phyloP scores from a whole-genome alignment of 2,888 invertebrate species.

The Perizoma flavofasciatum region DNA sequence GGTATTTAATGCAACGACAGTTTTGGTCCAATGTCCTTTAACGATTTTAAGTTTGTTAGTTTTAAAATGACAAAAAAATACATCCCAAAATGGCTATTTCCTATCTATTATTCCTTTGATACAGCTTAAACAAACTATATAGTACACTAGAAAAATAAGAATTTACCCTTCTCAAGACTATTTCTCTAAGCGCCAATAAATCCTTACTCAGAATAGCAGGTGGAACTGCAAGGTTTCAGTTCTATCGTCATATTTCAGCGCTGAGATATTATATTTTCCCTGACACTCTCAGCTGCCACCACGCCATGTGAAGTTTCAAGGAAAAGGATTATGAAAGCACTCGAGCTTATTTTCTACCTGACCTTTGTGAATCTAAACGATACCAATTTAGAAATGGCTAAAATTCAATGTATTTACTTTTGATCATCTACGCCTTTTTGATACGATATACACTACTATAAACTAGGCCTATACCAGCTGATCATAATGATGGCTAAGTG shows the following conservation, averaged over 20 bases:
- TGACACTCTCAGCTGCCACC: conserved; percentile 55
- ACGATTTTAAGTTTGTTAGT: too few relatives aligned
- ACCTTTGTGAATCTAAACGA: background rate
- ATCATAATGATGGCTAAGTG: too few relatives aligned
- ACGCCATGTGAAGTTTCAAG: conserved; percentile 51
- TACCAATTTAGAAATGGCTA: background rate
- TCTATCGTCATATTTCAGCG: conserved; percentile 30
- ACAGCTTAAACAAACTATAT: too few relatives aligned
- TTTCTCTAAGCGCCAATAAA: conserved; percentile 24
- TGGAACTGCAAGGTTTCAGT: conserved; percentile 24
- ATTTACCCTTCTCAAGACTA: conserved; percentile 23
- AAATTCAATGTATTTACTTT: too few relatives aligned
- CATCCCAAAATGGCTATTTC: too few relatives aligned
- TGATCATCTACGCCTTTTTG: too few relatives aligned
- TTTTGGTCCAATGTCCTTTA: too few relatives aligned
- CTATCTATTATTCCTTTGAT: too few relatives aligned
- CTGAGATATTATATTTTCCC: conserved; percentile 39
- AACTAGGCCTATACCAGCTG: too few relatives aligned
- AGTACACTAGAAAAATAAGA: background rate
- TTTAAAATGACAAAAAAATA: too few relatives aligned
- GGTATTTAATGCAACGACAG: too few relatives aligned
- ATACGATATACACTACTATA: too few relatives aligned
- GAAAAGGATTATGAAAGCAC: conserved; percentile 52
- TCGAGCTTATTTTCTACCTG: conserved; percentile 11
- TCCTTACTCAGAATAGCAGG: conserved; percentile 28